A percentile compares a stretch with the other conserved stretches of the same genome.
phyloP scores from a whole-genome alignment of 2,888 invertebrate genomes.

The Therioaphis trifolii region DNA sequence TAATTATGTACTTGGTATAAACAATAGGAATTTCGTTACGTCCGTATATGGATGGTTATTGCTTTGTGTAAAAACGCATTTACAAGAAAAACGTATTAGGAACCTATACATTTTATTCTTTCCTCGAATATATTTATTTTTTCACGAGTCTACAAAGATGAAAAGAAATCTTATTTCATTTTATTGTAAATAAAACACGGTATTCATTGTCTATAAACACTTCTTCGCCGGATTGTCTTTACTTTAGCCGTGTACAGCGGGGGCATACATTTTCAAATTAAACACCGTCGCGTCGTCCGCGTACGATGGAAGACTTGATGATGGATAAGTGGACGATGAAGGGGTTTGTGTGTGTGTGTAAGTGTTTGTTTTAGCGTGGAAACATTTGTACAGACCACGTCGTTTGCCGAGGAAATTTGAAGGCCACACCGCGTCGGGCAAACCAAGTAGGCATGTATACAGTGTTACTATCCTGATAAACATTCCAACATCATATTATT shows the following conservation, averaged over 20 bases:
- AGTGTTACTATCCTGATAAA: too few species aligned
- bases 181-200: neutral
- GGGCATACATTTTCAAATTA: constrained; percentile 9
- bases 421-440: neutral
- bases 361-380: constrained; percentile 55
- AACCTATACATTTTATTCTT: too few species aligned
- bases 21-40: too few species aligned
- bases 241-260: neutral
- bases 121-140: neutral
- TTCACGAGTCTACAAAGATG: neutral
- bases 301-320: neutral
- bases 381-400: constrained; percentile 28
- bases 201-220: neutral
- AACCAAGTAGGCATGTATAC: too few species aligned
- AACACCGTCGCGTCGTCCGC: constrained; percentile 14
- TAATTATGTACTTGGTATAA: too few species aligned
- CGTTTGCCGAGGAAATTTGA: neutral
- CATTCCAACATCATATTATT: too few species aligned
- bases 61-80: too few species aligned
- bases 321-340: constrained; percentile 31
- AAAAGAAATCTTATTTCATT: neutral
- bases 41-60: too few species aligned
- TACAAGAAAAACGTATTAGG: too few species aligned
- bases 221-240: too few species aligned
- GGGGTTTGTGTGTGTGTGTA: constrained; percentile 8